phyloP scores from a whole-genome alignment of 2,888 invertebrate genomes.

The Ceraclea dissimilis region DNA sequence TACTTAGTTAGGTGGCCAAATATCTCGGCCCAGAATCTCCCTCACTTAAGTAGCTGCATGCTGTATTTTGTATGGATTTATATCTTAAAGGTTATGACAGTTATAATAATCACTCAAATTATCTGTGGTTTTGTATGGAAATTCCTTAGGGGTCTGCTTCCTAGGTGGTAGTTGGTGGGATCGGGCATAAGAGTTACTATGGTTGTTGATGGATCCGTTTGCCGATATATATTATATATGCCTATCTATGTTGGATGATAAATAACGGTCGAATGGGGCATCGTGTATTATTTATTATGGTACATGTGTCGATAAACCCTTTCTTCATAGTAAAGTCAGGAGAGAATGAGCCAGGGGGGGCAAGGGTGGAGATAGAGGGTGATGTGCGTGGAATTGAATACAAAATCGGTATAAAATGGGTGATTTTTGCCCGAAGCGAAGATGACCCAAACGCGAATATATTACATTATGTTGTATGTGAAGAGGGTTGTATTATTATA shows the following conservation, averaged over 20 bases:
- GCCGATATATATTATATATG: not conserved
- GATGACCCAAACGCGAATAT: not conserved
- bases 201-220: not conserved
- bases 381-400: constrained; percentile 9
- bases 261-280: constrained; percentile 3
- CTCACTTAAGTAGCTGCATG: no score
- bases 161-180: no score
- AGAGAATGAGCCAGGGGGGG: not conserved
- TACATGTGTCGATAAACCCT: constrained; percentile 7
- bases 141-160: no score
- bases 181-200: not conserved
- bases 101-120: no score
- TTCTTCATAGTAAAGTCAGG: constrained; percentile 6
- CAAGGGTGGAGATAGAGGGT: not conserved
- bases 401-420: constrained; percentile 7
- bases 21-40: no score
- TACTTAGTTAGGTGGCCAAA: no score
- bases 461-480: no score
- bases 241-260: constrained; percentile 2
- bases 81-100: no score
- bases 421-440: constrained; percentile 1
- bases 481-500: no score
- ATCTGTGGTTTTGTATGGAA: no score
- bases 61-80: no score
- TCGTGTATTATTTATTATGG: constrained; percentile 6